Evolutionary conservation across 2,888 invertebrate species (phyloP).

Genomic region (Lomographa bimaculata): DNA sequence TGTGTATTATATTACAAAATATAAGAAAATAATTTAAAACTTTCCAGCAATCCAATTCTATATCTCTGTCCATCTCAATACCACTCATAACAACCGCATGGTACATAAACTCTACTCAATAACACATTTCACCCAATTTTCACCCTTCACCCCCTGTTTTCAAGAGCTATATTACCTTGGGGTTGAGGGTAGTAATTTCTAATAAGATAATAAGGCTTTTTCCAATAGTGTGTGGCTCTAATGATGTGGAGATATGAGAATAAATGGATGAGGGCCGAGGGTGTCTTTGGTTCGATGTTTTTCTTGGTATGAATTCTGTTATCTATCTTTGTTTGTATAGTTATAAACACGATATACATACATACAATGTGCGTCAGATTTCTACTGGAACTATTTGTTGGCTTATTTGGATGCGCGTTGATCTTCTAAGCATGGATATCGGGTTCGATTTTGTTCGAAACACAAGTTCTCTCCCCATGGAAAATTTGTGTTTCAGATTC

Average conservation of each 20-base stretch:
- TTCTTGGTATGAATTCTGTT: conserved; percentile 21
- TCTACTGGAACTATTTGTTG: too few species aligned
- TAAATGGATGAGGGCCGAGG: conserved; percentile 35
- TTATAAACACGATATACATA: too few species aligned
- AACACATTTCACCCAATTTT: conserved; percentile 42
- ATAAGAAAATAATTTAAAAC: too few species aligned
- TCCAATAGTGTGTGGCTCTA: conserved; percentile 58
- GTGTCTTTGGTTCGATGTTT: conserved; percentile 20
- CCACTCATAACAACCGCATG: conserved; percentile 54
- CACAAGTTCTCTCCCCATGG: too few species aligned
- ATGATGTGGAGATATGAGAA: conserved; percentile 52
- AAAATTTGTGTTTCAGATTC: too few species aligned
- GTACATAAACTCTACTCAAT: conserved; percentile 51
- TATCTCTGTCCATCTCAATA: conserved; percentile 42
- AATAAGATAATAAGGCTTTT: conserved; percentile 67
- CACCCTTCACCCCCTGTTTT: conserved; percentile 28
- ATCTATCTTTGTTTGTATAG: conserved; percentile 9
- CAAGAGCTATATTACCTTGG: conserved; percentile 42
- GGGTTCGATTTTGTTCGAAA: too few species aligned
- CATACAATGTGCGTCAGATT: too few species aligned
- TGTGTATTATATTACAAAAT: too few species aligned
- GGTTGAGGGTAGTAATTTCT: conserved; percentile 53
- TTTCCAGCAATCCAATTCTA: conserved; percentile 16
- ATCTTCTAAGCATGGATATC: too few species aligned
- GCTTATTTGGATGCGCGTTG: too few species aligned